Base-by-base conservation (phyloP, 2,888 invertebrate species). In the Papilio demoleus region DNA sequence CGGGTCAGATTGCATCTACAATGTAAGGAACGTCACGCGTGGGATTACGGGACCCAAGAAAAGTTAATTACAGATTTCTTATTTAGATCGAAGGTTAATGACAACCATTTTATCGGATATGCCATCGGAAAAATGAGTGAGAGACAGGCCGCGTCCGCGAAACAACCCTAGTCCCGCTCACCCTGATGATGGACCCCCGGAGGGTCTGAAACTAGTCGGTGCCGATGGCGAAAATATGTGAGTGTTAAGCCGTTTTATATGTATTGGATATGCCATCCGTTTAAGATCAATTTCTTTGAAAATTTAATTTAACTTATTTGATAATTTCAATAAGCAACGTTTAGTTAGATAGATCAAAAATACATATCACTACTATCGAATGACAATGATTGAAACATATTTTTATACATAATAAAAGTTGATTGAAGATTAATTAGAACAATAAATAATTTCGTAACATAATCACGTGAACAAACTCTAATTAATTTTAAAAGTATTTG, bases 401-500 rank as follows among this genome's bases (percentile, higher is more conserved):
- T n/a, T n/a, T n/a, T n/a, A n/a, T n/a, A n/a, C n/a, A n/a, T 38
- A 12, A 12, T 14, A 38, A 38, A 38, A 38, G 11, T 8, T 8
- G 11, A 14, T 14, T 14, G 12, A 38, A 14, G 12, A 2, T 38
- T 8, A n/a, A n/a, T n/a, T n/a, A n/a, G n/a, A n/a, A n/a, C n/a
- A n/a, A 47, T 8, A 47, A 47, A 47, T 47, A 24, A 50, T 27
- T n/a, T 50, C 14, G 11, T 14, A 50, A 50, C 6, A 14, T 14
- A 50, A 50, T 38, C 38, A 19, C n/a, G 19, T 4, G 9, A 53
- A 31, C 36, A 38, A 53, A 22, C 31, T 47, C 12, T n/a, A 53
- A 31, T 31, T 31, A 45, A 59, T 36, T 65, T 61, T 45, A 24
- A 11, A 34, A 61, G 62, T 67, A 47, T 63, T 70, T 67, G 59